Percentiles rank a stretch among this genome's conserved stretches.
Evolutionary conservation across 2,888 invertebrate species (phyloP).

Genomic region (Epiblema foenella): DNA sequence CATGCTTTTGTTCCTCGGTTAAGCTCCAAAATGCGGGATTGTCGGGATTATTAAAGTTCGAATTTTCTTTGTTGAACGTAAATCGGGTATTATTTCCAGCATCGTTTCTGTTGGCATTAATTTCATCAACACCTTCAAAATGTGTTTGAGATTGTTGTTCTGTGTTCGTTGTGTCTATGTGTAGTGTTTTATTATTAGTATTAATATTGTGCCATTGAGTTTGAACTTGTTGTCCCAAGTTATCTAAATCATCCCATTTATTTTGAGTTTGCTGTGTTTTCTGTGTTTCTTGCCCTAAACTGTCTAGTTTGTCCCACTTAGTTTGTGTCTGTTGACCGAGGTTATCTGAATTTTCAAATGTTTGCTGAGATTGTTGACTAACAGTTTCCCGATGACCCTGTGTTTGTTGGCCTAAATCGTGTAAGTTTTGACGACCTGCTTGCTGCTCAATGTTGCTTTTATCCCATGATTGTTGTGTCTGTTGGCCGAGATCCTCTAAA

Average conservation of each 20-base stretch:
- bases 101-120: slow-evolving; percentile 40
- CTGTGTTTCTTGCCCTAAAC: slow-evolving; percentile 46
- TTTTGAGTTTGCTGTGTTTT: slow-evolving; percentile 48
- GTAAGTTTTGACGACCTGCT: slow-evolving; percentile 6
- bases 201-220: slow-evolving; percentile 40
- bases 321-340: slow-evolving; percentile 47
- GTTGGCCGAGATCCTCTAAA: slow-evolving; percentile 39
- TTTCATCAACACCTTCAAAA: slow-evolving; percentile 12
- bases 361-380: slow-evolving; percentile 12
- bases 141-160: slow-evolving; percentile 36
- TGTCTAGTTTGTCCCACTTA: slow-evolving; percentile 46
- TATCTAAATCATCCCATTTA: slow-evolving; percentile 42
- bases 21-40: slow-evolving; percentile 18
- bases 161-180: slow-evolving; percentile 32
- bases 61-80: background rate
- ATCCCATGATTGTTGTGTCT: slow-evolving; percentile 44
- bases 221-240: slow-evolving; percentile 48
- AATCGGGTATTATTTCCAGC: slow-evolving; percentile 29
- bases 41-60: slow-evolving; percentile 10
- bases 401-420: slow-evolving; percentile 43
- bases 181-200: slow-evolving; percentile 24
- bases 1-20: slow-evolving; percentile 23
- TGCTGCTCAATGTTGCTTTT: slow-evolving; percentile 15
- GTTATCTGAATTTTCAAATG: slow-evolving; percentile 34
- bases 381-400: slow-evolving; percentile 45